Base-by-base conservation (phyloP, 2,888 invertebrate genomes). In the Polyommatus icarus region DNA sequence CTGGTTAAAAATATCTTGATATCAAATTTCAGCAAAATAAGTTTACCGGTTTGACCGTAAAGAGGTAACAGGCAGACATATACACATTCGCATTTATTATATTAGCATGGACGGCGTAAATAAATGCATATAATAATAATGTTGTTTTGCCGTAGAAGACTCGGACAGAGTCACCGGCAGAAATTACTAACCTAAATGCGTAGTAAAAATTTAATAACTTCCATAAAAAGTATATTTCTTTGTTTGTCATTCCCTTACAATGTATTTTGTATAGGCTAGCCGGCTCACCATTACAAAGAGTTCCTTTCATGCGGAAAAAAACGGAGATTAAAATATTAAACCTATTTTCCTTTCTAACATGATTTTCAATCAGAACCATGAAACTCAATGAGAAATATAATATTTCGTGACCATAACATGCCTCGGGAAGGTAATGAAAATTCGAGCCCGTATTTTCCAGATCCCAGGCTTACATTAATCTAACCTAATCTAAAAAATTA, bases 241-340 rank as follows among this genome's bases (percentile, higher is more conserved):
- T 67, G 6, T 67, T 67, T 67, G 67, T 15, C 67, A 32, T 29
- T 32, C 6, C 61, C 29, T 67, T 67, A 29, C 67, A 67, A 67
- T 32, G 29, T 15, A 67, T 67, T 67, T 67, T 67, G 67, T 32
- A 29, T 2, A 15, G 15, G 15, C 10, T 12, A 1, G 24, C 4
- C 2, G 4, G 12, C 61, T 0, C 18, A 67, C 61, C 61, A 67
- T 3, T 67, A 67, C 29, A 67, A 67, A 67, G 67, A 67, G 15
- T 15, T 32, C 6, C 29, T 24, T 12, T 61, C 12, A 12, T 67
- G 15, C 15, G 61, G 24, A 24, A 24, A 67, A 67, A 29, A 29
- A 67, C 24, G 29, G 6, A 67, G 29, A 67, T 67, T 29, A 29
- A 67, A 67, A 67, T 67, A 67, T 67, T 67, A 67, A 67, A 67